Evolutionary conservation across 2,113 vertebrate genomes (phyloP).

Genomic region (Pollachius pollachius): DNA sequence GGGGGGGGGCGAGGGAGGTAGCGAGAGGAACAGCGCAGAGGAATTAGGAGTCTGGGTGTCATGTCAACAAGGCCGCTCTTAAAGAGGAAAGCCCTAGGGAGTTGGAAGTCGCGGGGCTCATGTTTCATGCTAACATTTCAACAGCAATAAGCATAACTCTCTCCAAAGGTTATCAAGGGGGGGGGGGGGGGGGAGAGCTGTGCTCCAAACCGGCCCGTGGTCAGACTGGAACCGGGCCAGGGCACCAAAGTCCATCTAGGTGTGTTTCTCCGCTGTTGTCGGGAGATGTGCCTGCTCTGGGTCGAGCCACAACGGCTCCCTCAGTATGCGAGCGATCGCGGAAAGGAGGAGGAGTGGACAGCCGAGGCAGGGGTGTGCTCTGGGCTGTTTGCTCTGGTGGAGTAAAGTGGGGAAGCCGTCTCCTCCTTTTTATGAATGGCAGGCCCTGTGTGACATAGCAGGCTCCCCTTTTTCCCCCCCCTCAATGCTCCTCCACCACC

Average conservation of each 20-base stretch:
- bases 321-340: no score
- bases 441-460: constrained; percentile 64
- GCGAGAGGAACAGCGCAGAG: constrained; percentile 15
- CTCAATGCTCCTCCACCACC: constrained; percentile 45
- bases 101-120: constrained; percentile 42
- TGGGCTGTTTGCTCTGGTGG: constrained; percentile 19
- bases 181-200: no score
- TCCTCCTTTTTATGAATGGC: constrained; percentile 68
- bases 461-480: constrained; percentile 46
- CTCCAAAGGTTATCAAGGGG: not conserved
- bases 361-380: constrained; percentile 8
- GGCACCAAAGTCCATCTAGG: no score
- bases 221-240: no score
- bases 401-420: constrained; percentile 44
- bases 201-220: no score
- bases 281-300: no score
- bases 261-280: no score
- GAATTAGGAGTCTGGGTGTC: constrained; percentile 65
- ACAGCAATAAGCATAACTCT: constrained; percentile 11
- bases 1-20: constrained; percentile 15
- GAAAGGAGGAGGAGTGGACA: no score
- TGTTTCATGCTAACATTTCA: constrained; percentile 28
- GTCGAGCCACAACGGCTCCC: no score
- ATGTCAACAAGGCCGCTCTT: constrained; percentile 58
- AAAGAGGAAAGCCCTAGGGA: constrained; percentile 53